Conservation (phyloP, 30 jellyfish, hydroid and myxozoan species). For the Hydra vulgaris region DNA sequence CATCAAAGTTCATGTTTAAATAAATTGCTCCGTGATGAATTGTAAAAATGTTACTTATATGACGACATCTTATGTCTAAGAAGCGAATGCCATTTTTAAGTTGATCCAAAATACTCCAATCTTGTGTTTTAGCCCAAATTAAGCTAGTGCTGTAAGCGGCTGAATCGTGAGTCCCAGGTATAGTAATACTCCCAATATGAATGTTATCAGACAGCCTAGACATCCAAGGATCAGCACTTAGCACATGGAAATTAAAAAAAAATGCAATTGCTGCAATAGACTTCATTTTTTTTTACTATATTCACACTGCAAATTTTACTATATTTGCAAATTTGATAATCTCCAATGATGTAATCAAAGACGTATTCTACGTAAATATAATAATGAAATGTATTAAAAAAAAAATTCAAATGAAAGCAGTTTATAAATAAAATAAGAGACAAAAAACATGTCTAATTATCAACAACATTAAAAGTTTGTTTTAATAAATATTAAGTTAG, state of each 20-base stretch:
- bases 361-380: no score
- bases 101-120: not conserved
- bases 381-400: no score
- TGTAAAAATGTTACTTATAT: not conserved
- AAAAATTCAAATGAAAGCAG: no score
- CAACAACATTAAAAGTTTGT: no score
- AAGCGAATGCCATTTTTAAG: not conserved
- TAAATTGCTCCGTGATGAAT: not conserved
- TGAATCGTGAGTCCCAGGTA: not conserved
- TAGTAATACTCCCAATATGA: not conserved
- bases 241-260: not conserved
- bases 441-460: no score
- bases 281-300: not conserved
- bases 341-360: no score
- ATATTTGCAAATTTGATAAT: no score
- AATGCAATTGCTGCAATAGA: not conserved
- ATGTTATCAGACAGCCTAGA: not conserved
- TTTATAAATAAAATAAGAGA: no score
- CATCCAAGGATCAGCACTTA: not conserved
- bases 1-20: not conserved
- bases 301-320: no score
- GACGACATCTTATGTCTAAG: not conserved
- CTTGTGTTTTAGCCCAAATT: not conserved
- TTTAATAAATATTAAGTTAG: no score
- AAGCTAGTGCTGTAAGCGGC: not conserved